A percentile compares a stretch with the other conserved stretches of the same genome.
Conservation (phyloP, 2,797 vertebrate species). For the Diceros bicornis region DNA sequence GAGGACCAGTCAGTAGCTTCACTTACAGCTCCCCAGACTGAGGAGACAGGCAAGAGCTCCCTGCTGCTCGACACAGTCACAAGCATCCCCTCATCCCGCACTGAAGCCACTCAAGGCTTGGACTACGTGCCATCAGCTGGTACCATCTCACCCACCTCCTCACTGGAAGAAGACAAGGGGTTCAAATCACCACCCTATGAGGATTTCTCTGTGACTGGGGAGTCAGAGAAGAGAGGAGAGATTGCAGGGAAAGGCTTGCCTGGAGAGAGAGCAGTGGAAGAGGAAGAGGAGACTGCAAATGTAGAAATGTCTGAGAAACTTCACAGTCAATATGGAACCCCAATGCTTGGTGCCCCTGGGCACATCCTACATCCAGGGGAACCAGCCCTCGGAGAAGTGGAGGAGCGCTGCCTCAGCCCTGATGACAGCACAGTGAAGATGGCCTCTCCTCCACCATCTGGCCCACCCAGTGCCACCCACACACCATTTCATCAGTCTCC, state of each 20-base stretch:
- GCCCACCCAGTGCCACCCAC: slow-evolving; percentile 96
- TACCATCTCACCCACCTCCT: slow-evolving; percentile 99
- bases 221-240: slow-evolving; percentile 91
- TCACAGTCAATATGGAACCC: slow-evolving; percentile 90
- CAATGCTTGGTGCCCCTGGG: slow-evolving; percentile 87
- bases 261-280: slow-evolving; percentile 87
- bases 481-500: slow-evolving; percentile 97
- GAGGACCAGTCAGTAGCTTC: slow-evolving; percentile 99
- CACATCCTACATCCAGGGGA: slow-evolving; percentile 80
- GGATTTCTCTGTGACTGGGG: slow-evolving; percentile 93
- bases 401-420: slow-evolving; percentile 96
- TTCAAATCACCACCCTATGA: slow-evolving; percentile 98
- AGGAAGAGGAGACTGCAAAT: slow-evolving; percentile 92
- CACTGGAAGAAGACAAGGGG: slow-evolving; percentile 98
- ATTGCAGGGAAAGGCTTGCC: slow-evolving; percentile 87
- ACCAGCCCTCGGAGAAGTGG: slow-evolving; percentile 91
- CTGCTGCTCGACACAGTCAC: slow-evolving; percentile 95
- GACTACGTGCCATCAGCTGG: slow-evolving; percentile 98
- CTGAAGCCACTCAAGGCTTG: slow-evolving; percentile 95
- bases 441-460: slow-evolving; percentile 96
- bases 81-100: slow-evolving; percentile 94
- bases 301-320: slow-evolving; percentile 93
- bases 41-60: slow-evolving; percentile 96
- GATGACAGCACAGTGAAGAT: slow-evolving; percentile 98
- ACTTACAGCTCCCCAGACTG: slow-evolving; percentile 96